Base-by-base conservation (phyloP, 2,113 vertebrate genomes). In the Onychostoma macrolepis region DNA sequence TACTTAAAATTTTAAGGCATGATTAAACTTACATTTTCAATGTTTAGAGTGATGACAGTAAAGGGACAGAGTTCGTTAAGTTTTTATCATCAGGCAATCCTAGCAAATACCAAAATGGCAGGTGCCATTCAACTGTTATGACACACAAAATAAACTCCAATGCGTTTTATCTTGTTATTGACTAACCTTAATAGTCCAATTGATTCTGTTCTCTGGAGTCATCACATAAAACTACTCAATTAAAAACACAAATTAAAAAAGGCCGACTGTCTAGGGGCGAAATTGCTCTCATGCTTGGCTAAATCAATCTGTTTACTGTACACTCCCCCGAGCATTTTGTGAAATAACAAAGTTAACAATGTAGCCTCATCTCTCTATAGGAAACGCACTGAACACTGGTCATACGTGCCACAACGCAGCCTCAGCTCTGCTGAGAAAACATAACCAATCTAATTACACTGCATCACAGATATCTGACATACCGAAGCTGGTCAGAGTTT, bases 161-260 rank as follows among this genome's bases (percentile, higher is more conserved):
- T 71, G 30, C 26, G 7, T 61, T 81, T 28, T 69, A 45, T 21
- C 21, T 58, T 71, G 56, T 58, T 86, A 71, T 45, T 30, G 80
- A 63, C 83, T 63, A 72, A 72, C 45, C 33, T 24, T 76, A 48
- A 77, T 78, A 82, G n/a, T 30, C 26, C 36, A 45, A 58, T 61
- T 80, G 53, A 82, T 85, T 74, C 17, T 30, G 41, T 72, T 89
- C 80, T 86, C 79, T 11, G 8, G 76, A 38, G 50, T 26, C 63
- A 58, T 75, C 36, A 74, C 30, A 71, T 86, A 21, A 88, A 88
- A 87, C 84, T 43, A 67, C 81, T 75, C 53, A 84, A 85, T 90
- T 87, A 79, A 87, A 56, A 43, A 74, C 15, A 56, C 53, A 85
- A 75, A 90, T 88, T 91, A 87, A 87, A 89, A 83, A 45, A 77